Evolutionary conservation across 2,113 vertebrate genomes (phyloP).

Genomic region (Pterocles burchelli): DNA sequence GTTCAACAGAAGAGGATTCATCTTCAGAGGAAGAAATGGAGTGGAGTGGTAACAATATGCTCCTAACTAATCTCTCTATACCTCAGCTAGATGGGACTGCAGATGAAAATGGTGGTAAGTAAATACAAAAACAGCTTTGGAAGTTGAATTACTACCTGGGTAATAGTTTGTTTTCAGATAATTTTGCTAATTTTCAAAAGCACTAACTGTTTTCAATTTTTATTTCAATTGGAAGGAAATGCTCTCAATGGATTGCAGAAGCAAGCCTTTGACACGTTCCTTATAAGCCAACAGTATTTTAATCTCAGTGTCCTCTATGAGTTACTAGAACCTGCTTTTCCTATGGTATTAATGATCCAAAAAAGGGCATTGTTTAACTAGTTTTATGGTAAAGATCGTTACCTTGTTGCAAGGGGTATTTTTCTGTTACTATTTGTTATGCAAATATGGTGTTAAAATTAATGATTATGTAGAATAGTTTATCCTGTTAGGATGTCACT

Average conservation of each 20-base stretch:
- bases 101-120: conserved; percentile 94
- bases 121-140: not conserved
- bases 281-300: not conserved
- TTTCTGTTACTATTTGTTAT: not conserved
- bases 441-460: not conserved
- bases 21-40: conserved; percentile 95
- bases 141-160: not conserved
- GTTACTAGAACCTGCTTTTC: not conserved
- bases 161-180: not conserved
- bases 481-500: not conserved
- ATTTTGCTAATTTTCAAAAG: not conserved
- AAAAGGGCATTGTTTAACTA: not conserved
- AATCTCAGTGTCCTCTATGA: not conserved
- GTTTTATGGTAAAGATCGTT: not conserved
- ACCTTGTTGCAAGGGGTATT: not conserved
- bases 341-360: not conserved
- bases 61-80: conserved; percentile 90
- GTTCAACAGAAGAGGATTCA: conserved; percentile 85
- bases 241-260: not conserved
- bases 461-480: not conserved
- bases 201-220: not conserved
- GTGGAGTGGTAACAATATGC: conserved; percentile 85
- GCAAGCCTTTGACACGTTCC: not conserved
- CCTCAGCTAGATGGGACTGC: conserved; percentile 97
- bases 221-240: not conserved